Evolutionary conservation across 2,797 vertebrate genomes (phyloP).

Genomic region (Acomys russatus): DNA sequence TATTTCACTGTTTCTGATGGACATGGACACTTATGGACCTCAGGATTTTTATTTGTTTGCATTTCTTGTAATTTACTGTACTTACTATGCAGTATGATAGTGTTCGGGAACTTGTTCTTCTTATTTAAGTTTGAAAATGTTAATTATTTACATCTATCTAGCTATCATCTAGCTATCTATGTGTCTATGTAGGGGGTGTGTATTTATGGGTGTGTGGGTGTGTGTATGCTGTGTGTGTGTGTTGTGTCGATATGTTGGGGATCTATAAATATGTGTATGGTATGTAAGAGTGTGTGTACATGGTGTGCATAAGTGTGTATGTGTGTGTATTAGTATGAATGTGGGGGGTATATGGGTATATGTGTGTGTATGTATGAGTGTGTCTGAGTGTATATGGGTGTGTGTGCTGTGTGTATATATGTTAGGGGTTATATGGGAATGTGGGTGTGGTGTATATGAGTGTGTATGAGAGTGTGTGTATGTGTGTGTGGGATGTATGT

Average conservation of each 20-base stretch:
- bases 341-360: not conserved
- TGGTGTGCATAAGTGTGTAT: not conserved
- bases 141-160: not conserved
- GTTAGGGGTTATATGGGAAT: not conserved
- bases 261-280: no score
- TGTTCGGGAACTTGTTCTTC: not conserved
- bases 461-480: not conserved
- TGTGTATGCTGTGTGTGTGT: not conserved
- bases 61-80: not conserved
- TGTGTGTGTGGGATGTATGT: not conserved
- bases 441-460: not conserved
- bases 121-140: not conserved
- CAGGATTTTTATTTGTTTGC: not conserved
- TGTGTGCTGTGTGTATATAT: not conserved
- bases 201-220: not conserved
- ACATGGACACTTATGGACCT: not conserved
- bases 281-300: rapidly evolving
- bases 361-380: not conserved
- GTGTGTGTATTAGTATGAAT: no score
- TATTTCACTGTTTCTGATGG: not conserved
- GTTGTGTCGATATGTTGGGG: no score
- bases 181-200: not conserved
- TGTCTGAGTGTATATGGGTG: not conserved
- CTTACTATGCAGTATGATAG: not conserved
- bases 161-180: not conserved